phyloP scores from a whole-genome alignment of 2,113 vertebrate genomes.

The Pseudorhombus dupliciocellatus region DNA sequence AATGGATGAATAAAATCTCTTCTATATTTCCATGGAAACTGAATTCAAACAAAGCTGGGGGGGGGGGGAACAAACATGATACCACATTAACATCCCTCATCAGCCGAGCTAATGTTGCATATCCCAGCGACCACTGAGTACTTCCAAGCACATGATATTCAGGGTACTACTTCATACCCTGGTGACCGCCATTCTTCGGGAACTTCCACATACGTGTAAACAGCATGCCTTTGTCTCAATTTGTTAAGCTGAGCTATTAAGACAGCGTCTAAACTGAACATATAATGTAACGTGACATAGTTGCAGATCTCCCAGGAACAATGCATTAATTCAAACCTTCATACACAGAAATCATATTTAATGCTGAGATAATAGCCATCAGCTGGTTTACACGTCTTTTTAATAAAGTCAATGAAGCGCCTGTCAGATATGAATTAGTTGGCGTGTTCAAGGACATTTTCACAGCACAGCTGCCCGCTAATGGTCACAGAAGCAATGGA shows the following conservation, averaged over 20 bases:
- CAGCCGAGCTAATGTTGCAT: slow-evolving; percentile 38
- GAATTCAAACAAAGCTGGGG: slow-evolving; percentile 15
- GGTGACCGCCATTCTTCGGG: slow-evolving; percentile 13
- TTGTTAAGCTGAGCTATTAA: background rate
- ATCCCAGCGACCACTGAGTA: slow-evolving; percentile 21
- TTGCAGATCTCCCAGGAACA: background rate
- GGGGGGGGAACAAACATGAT: slow-evolving; percentile 22
- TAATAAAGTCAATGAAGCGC: background rate
- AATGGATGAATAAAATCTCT: slow-evolving; percentile 17
- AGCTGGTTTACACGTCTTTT: background rate
- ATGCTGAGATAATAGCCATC: background rate
- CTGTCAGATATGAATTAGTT: background rate
- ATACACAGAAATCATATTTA: background rate
- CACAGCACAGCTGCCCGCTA: background rate
- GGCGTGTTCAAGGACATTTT: background rate
- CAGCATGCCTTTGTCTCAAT: background rate
- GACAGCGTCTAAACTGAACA: background rate
- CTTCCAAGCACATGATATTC: slow-evolving; percentile 32
- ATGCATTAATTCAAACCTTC: background rate
- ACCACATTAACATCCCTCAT: slow-evolving; percentile 26
- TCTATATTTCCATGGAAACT: slow-evolving; percentile 31
- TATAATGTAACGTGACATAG: background rate
- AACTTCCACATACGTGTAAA: slow-evolving; percentile 12
- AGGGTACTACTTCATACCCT: slow-evolving; percentile 8
- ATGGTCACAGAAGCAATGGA: background rate